These are phyloP conservation scores for Calypte anna DNA, from an alignment of 2,113 vertebrate species.

Conservation along the genomic window DNA sequence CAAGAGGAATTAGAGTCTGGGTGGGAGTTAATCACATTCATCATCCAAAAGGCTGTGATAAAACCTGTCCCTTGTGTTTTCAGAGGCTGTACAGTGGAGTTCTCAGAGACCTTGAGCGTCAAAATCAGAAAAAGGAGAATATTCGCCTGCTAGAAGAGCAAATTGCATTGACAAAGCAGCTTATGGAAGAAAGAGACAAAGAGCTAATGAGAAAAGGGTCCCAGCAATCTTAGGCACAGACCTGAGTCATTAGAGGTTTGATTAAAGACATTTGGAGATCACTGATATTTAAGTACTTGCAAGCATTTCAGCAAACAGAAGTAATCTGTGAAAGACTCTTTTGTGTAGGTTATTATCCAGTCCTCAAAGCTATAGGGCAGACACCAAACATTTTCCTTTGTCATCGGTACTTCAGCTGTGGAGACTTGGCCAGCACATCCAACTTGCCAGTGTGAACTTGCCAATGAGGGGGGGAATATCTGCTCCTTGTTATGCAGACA, in stretches of 20 bases:
- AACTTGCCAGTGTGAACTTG: neutral
- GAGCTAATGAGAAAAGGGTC: slow-evolving; percentile 51
- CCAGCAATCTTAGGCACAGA: slow-evolving; percentile 51
- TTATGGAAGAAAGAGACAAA: slow-evolving; percentile 80
- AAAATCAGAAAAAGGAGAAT: slow-evolving; percentile 87
- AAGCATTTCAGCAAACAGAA: neutral
- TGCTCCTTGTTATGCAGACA: neutral
- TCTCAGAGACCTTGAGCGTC: slow-evolving; percentile 86
- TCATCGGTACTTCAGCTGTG: neutral
- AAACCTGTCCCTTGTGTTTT: slow-evolving; percentile 44
- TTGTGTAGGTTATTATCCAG: neutral
- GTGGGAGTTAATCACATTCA: fast-evolving
- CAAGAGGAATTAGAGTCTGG: neutral
- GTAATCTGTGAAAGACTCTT: neutral
- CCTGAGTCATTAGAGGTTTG: neutral
- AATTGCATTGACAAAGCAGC: slow-evolving; percentile 81
- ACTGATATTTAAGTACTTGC: neutral
- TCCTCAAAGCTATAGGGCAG: neutral
- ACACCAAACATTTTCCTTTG: neutral
- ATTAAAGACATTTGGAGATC: neutral
- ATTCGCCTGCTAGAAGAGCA: slow-evolving; percentile 87
- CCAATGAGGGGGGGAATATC: neutral
- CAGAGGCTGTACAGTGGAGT: slow-evolving; percentile 92
- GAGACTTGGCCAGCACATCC: neutral
- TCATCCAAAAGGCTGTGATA: neutral